Base-by-base conservation (phyloP, 2,888 invertebrate species). In the Encarsia formosa region DNA sequence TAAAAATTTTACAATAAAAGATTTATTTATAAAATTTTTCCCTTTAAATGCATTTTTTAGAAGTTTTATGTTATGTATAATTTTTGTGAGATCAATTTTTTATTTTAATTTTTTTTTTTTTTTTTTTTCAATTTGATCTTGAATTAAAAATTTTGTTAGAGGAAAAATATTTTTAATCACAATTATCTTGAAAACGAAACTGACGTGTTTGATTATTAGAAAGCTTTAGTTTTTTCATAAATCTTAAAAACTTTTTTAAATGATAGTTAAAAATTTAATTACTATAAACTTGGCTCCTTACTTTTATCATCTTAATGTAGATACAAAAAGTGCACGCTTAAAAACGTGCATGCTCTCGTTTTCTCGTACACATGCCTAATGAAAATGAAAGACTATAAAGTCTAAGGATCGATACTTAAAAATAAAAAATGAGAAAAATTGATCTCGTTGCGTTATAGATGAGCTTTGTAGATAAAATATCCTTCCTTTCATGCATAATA, bases 181-280 rank as follows among this genome's bases (percentile, higher is more conserved):
- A 26, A 3, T 19, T 19, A 42, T n/a, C 41, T 55, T 55, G 55
- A 52, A 49, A 55, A 52, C 40, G 55, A 55, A 55, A 52, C 55
- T 52, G 52, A 55, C 26, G n/a, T 16, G 32, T 8, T 40, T 44
- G 16, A 11, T 37, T 42, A 44, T 18, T 47, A 50, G 34, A 41
- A 45, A 9, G 32, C 43, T 48, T 52, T 43, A 48, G 38, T 43
- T 39, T 29, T 51, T 31, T 48, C 15, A 23, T 16, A 23, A 20
- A 22, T 4, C 15, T 19, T 24, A 44, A 44, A 40, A 35, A 6
- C 45, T 13, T 54, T 11, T 13, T 40, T 38, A n/a, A 49, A 45
- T n/a, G 40, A 16, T 26, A 41, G 38, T 44, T 38, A 24, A 13
- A 40, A 43, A 34, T 47, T 31, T 3, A 37, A 31, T 37, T 45